A percentile compares a stretch with the other conserved stretches of the same genome.
Conservation (phyloP, 2,888 invertebrate genomes). For the Rhyacophila evoluta region DNA sequence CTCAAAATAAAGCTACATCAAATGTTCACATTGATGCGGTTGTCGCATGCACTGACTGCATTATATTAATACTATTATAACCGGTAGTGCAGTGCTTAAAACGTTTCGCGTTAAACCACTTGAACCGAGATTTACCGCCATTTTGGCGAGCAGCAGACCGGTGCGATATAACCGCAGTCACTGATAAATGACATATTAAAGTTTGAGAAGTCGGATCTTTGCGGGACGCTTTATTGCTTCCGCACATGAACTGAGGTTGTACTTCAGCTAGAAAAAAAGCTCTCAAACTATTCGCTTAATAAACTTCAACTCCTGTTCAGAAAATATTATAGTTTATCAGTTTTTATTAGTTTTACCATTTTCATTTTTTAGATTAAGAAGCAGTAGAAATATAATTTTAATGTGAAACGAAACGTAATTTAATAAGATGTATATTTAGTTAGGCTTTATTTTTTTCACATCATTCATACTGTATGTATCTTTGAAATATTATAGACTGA, state of each 20-base stretch:
- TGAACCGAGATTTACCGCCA: slow-evolving; percentile 12
- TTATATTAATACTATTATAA: not conserved
- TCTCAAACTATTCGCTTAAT: not conserved
- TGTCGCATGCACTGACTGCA: not conserved
- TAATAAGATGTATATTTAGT: too few species aligned
- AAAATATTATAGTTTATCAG: too few species aligned
- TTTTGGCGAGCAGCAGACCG: slow-evolving; percentile 16
- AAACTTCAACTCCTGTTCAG: too few species aligned
- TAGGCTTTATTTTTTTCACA: too few species aligned
- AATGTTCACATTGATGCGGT: too few species aligned
- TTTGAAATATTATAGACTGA: too few species aligned
- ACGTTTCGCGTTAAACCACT: not conserved
- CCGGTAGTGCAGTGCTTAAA: not conserved
- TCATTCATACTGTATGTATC: too few species aligned
- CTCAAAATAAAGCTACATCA: too few species aligned
- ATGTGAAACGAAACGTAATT: too few species aligned
- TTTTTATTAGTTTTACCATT: too few species aligned
- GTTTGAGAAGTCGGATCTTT: not conserved
- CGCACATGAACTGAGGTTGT: not conserved
- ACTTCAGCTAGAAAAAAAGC: not conserved
- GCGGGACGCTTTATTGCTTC: slow-evolving; percentile 3
- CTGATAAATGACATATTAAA: slow-evolving; percentile 17
- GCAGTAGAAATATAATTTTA: too few species aligned
- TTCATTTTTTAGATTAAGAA: too few species aligned
- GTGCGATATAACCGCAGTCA: not conserved